Conservation (phyloP, 2,113 vertebrate species). For the Ctenodactylus gundi region DNA sequence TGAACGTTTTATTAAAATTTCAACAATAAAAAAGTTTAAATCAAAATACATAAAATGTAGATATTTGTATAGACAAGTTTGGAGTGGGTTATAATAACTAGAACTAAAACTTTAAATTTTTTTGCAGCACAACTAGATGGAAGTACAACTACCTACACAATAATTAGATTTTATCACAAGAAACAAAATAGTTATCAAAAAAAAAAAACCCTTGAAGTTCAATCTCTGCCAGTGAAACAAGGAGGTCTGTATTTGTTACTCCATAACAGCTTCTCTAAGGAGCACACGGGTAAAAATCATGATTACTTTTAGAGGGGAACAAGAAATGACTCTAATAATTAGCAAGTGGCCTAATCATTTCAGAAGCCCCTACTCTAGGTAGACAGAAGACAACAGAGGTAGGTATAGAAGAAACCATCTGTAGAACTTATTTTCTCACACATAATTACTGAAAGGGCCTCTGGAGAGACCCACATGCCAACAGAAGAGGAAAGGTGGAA, state of each 20-base stretch:
- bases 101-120: not conserved
- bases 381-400: constrained; percentile 5
- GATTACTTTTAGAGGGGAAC: constrained; percentile 10
- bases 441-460: constrained; percentile 42
- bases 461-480: constrained; percentile 50
- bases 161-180: not conserved
- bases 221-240: constrained; percentile 10
- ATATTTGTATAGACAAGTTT: not conserved
- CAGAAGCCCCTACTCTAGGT: not conserved
- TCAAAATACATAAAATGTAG: not conserved
- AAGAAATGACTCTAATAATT: constrained; percentile 19
- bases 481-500: not conserved
- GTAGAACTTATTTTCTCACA: not conserved
- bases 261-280: not conserved
- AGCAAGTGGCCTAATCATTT: constrained; percentile 54
- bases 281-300: not conserved
- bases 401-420: not conserved
- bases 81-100: not conserved
- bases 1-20: not conserved
- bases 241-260: not conserved
- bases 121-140: not conserved
- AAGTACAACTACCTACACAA: not conserved
- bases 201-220: not conserved
- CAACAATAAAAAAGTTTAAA: not conserved
- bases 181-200: constrained; percentile 30